Evolutionary conservation across 2,888 invertebrate species (phyloP).

Genomic region (Chromoteleia sp.): DNA sequence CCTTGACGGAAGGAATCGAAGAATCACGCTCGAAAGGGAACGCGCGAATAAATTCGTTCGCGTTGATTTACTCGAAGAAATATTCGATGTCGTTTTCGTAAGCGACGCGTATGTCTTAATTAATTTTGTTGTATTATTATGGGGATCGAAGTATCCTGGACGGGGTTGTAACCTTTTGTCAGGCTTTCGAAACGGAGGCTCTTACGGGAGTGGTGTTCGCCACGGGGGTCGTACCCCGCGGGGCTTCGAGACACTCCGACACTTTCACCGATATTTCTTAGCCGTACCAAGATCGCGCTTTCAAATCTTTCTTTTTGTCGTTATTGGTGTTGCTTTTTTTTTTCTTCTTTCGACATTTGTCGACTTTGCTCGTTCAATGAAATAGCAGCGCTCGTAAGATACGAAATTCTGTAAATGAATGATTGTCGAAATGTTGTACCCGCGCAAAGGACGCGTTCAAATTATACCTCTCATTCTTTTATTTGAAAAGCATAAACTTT

Average conservation of each 20-base stretch:
- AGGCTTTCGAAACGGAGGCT: slow-evolving; percentile 82
- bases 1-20: too few species aligned
- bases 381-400: too few species aligned
- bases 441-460: too few species aligned
- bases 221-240: slow-evolving; percentile 84
- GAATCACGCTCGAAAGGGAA: not conserved
- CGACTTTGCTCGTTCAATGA: too few species aligned
- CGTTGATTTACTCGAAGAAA: slow-evolving; percentile 32
- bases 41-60: not conserved
- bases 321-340: too few species aligned
- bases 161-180: slow-evolving; percentile 71
- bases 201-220: slow-evolving; percentile 83
- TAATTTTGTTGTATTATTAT: slow-evolving; percentile 58
- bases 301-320: not conserved
- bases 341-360: too few species aligned
- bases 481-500: too few species aligned
- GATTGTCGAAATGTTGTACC: too few species aligned
- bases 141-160: slow-evolving; percentile 62
- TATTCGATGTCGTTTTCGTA: slow-evolving; percentile 48
- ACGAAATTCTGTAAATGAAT: too few species aligned
- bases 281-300: slow-evolving; percentile 30
- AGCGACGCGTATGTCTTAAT: slow-evolving; percentile 60
- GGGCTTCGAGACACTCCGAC: slow-evolving; percentile 80
- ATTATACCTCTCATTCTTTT: too few species aligned
- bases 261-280: slow-evolving; percentile 75